These are phyloP conservation scores for Acanthornis magna DNA, from an alignment of 2,797 vertebrate genomes.

Conservation along the genomic window DNA sequence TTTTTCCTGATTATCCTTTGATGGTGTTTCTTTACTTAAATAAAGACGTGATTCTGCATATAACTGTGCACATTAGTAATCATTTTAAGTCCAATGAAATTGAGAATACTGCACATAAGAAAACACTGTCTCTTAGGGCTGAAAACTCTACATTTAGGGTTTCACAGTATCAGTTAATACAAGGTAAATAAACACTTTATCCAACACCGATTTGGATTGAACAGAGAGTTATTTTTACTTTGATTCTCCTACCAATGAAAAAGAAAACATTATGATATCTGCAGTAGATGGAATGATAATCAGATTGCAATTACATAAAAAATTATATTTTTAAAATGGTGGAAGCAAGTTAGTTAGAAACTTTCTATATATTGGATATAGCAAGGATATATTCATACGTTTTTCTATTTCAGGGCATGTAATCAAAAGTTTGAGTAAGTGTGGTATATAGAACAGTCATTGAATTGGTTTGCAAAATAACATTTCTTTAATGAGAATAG, in stretches of 20 bases:
- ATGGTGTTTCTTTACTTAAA: background rate
- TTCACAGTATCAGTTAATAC: background rate
- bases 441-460: background rate
- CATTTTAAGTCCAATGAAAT: background rate
- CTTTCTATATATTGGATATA: background rate
- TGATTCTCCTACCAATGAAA: background rate
- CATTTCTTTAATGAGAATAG: background rate
- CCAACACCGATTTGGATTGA: background rate
- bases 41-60: background rate
- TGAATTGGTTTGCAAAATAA: background rate
- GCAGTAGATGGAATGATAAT: background rate
- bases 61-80: background rate
- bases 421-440: background rate
- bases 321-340: background rate
- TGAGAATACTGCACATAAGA: background rate
- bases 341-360: background rate
- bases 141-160: background rate
- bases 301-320: background rate
- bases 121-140: background rate
- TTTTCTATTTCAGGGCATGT: background rate
- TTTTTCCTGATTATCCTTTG: background rate
- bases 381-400: background rate
- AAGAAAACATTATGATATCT: background rate
- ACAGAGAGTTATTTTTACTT: background rate
- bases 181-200: background rate